phyloP scores from a whole-genome alignment of 2,888 invertebrate genomes.

The Xylocampa areola region DNA sequence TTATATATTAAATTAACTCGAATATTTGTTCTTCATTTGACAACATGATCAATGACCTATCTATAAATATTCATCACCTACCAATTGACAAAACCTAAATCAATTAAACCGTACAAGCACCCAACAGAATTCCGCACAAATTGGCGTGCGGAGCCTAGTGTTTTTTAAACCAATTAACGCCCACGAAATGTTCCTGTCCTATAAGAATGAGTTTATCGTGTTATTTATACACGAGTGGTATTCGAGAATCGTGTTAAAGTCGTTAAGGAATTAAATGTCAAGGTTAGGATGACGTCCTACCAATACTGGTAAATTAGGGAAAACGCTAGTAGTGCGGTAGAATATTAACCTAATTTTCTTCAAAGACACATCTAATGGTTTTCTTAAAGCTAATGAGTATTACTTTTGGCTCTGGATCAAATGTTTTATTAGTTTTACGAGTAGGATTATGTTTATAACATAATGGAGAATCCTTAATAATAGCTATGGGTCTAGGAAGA shows the following conservation, averaged over 20 bases:
- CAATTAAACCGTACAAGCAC: slow-evolving; percentile 13
- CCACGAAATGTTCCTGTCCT: slow-evolving; percentile 7
- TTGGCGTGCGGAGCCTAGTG: slow-evolving; percentile 6
- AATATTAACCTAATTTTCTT: slow-evolving; percentile 56
- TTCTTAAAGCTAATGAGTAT: slow-evolving; percentile 34
- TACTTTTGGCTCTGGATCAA: slow-evolving; percentile 46
- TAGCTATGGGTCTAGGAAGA: neutral
- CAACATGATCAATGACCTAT: neutral
- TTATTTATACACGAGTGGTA: slow-evolving; percentile 10
- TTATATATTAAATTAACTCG: no score
- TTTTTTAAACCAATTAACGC: slow-evolving; percentile 33
- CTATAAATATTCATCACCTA: neutral
- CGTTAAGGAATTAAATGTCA: slow-evolving; percentile 32
- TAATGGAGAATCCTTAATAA: slow-evolving; percentile 5
- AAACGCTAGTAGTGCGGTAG: slow-evolving; percentile 20
- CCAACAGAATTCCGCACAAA: slow-evolving; percentile 5
- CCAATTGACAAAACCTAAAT: slow-evolving; percentile 10
- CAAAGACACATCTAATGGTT: slow-evolving; percentile 41
- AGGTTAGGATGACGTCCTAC: slow-evolving; percentile 11
- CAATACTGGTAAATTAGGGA: slow-evolving; percentile 17
- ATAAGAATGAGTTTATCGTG: neutral
- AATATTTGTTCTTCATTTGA: no score
- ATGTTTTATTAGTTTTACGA: slow-evolving; percentile 20
- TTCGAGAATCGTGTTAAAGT: slow-evolving; percentile 17
- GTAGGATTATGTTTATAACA: neutral